These are phyloP conservation scores for Microtus ochrogaster DNA, from an alignment of 2,113 vertebrate genomes.

Conservation along the genomic window DNA sequence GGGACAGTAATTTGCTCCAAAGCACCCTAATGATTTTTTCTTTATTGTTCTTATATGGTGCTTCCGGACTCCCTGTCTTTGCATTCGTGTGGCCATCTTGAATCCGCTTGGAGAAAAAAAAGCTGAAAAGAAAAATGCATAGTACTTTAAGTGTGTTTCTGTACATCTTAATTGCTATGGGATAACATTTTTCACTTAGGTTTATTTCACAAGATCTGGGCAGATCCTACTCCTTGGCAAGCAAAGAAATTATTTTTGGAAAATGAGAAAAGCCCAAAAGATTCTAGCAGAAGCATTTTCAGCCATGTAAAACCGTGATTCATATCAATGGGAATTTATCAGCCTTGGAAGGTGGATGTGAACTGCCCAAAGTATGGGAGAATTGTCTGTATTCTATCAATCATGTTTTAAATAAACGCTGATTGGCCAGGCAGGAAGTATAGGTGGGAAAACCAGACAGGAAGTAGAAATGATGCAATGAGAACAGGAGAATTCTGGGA, in stretches of 20 bases:
- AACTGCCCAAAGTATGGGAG: background rate
- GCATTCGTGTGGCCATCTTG: background rate
- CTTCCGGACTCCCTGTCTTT: background rate
- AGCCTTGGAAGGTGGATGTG: background rate
- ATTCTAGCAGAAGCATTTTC: background rate
- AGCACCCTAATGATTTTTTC: background rate
- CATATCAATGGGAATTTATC: background rate
- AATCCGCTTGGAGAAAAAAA: background rate
- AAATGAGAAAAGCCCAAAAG: background rate
- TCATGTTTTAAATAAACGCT: no score
- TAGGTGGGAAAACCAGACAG: no score
- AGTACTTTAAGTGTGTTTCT: background rate
- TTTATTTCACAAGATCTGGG: background rate
- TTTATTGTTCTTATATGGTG: rapidly evolving
- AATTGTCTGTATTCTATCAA: no score
- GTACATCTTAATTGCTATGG: background rate
- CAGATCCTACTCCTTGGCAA: background rate
- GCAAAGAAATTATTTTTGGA: background rate
- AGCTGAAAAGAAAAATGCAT: background rate
- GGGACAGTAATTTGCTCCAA: background rate
- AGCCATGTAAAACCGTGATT: background rate
- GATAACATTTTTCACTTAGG: background rate
- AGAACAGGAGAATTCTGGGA: no score
- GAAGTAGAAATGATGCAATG: no score
- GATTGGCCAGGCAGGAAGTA: no score